A percentile compares a stretch with the other conserved stretches of the same genome.
Conservation (phyloP, 35 echinoderm and acorn worm species). For the Diadema setosum region DNA sequence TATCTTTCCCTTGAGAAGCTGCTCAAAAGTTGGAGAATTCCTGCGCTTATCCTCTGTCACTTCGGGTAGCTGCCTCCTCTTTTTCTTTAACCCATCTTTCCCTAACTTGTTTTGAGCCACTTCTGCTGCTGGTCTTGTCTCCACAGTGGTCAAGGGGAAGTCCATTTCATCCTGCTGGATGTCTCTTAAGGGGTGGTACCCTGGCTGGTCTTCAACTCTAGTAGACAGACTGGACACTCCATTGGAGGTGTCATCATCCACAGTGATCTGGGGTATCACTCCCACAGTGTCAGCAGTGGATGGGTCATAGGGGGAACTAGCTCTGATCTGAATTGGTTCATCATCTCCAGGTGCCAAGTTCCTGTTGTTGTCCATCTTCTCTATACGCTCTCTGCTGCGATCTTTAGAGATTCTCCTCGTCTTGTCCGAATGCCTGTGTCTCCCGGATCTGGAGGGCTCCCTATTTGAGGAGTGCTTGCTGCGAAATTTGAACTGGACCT, state of each 20-base stretch:
- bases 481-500: not conserved
- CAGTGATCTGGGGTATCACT: not conserved
- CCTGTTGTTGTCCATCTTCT: not conserved
- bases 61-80: slow-evolving; percentile 30
- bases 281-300: not conserved
- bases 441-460: not conserved
- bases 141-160: not conserved
- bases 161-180: no score
- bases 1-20: not conserved
- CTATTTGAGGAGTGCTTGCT: not conserved
- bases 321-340: not conserved
- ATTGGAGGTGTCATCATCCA: no score
- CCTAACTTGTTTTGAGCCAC: not conserved
- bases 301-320: not conserved
- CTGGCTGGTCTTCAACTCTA: no score
- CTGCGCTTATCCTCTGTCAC: slow-evolving; percentile 10
- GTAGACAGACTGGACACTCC: no score
- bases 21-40: not conserved
- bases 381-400: not conserved
- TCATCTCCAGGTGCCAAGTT: not conserved
- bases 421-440: not conserved
- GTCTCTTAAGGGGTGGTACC: no score
- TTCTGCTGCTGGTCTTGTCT: not conserved
- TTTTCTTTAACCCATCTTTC: not conserved
- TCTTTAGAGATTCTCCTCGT: not conserved